Conservation (phyloP, 2,888 invertebrate genomes). For the Pristionchus maxplancki region DNA sequence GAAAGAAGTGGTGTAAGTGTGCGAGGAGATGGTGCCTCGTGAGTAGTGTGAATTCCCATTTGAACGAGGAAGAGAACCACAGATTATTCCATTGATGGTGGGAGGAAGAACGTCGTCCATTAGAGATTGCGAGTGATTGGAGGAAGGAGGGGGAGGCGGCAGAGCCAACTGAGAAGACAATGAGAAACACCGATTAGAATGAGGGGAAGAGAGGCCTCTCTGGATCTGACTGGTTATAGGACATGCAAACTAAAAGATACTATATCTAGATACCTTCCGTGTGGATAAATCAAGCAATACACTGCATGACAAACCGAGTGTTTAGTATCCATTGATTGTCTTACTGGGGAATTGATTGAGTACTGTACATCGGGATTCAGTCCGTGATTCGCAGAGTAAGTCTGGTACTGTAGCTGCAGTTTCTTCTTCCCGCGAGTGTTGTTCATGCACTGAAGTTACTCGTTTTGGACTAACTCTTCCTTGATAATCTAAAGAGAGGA, state of each 20-base stretch:
- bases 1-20: background rate
- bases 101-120: slow-evolving; percentile 26
- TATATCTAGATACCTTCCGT: background rate
- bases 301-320: slow-evolving; percentile 10
- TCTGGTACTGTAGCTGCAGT: slow-evolving; percentile 72
- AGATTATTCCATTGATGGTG: slow-evolving; percentile 27
- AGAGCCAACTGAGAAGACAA: slow-evolving; percentile 6
- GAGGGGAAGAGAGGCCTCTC: background rate
- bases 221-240: background rate
- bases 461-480: background rate
- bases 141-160: slow-evolving; percentile 23
- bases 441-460: slow-evolving; percentile 65
- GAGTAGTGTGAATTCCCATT: slow-evolving; percentile 7
- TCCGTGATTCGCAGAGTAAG: slow-evolving; percentile 68
- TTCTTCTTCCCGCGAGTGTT: slow-evolving; percentile 69
- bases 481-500: background rate
- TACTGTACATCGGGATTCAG: slow-evolving; percentile 66
- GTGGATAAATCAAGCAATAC: background rate
- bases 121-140: slow-evolving; percentile 29
- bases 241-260: background rate
- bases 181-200: background rate
- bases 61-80: slow-evolving; percentile 43
- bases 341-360: slow-evolving; percentile 72
- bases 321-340: slow-evolving; percentile 44
- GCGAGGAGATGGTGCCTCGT: background rate